These are phyloP conservation scores for Corythoichthys haematopterus DNA, from an alignment of 2,113 vertebrate species.

Conservation along the genomic window DNA sequence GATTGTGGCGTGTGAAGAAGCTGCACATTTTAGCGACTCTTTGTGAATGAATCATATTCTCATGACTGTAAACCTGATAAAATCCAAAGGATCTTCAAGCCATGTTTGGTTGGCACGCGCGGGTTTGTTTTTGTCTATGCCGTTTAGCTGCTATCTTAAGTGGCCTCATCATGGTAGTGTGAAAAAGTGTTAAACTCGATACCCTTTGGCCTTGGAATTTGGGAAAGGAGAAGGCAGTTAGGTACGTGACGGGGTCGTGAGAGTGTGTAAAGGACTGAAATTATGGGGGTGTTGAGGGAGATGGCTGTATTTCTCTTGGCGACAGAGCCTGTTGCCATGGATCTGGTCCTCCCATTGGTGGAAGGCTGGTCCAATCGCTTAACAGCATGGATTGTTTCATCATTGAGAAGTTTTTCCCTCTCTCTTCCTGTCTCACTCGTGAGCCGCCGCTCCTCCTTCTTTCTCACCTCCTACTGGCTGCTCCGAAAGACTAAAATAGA, in stretches of 20 bases:
- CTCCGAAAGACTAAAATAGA: constrained; percentile 3
- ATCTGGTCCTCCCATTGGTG: constrained; percentile 80
- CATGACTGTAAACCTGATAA: constrained; percentile 32
- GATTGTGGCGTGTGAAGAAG: constrained; percentile 22
- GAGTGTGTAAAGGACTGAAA: constrained; percentile 50
- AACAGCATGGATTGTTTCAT: constrained; percentile 72
- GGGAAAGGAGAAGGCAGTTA: constrained; percentile 32
- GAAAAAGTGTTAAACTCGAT: constrained; percentile 5
- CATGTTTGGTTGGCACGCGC: constrained; percentile 28
- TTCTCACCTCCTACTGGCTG: constrained; percentile 22
- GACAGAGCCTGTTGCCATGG: constrained; percentile 90
- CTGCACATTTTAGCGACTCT: constrained; percentile 34
- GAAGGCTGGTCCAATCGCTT: constrained; percentile 76
- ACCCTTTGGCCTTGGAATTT: constrained; percentile 50
- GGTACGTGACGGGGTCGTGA: constrained; percentile 34
- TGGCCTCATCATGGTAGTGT: constrained; percentile 6
- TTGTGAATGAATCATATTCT: constrained; percentile 39
- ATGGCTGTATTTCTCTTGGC: constrained; percentile 79
- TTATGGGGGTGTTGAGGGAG: constrained; percentile 71
- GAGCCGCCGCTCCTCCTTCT: constrained; percentile 39
- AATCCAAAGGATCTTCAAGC: constrained; percentile 21
- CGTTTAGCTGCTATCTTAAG: constrained; percentile 18
- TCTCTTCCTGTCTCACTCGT: constrained; percentile 59
- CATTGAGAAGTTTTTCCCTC: constrained; percentile 77
- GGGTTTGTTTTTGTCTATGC: constrained; percentile 34